phyloP scores from a whole-genome alignment of 2,113 vertebrate species.

The Charadrius vociferus region DNA sequence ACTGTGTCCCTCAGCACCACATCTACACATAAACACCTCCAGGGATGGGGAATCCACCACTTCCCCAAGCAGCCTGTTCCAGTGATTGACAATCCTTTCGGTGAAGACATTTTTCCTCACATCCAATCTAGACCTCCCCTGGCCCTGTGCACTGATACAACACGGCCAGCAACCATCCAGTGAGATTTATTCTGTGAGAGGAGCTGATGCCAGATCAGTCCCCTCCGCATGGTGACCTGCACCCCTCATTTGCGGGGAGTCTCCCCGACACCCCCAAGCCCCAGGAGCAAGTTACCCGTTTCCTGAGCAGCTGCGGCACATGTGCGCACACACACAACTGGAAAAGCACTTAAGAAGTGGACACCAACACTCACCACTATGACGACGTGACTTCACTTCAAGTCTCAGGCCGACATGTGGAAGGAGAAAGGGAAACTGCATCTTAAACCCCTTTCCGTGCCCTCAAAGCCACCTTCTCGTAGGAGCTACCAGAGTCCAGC shows the following conservation, averaged over 20 bases:
- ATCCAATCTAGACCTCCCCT: too few relatives aligned
- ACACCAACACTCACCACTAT: background rate
- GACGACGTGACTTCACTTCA: rapidly evolving
- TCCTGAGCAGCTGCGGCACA: background rate
- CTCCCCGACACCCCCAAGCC: background rate
- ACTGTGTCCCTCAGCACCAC: too few relatives aligned
- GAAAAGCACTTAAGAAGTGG: background rate
- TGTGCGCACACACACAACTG: rapidly evolving
- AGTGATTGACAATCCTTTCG: too few relatives aligned
- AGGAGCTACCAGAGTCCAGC: background rate
- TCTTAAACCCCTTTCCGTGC: background rate
- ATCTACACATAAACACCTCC: too few relatives aligned
- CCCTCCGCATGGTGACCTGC: too few relatives aligned
- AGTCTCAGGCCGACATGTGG: background rate
- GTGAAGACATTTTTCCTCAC: too few relatives aligned
- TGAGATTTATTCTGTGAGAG: background rate
- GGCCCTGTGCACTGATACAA: background rate
- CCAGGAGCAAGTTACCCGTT: background rate
- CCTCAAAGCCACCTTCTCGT: background rate
- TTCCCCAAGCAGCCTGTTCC: too few relatives aligned
- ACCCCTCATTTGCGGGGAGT: rapidly evolving
- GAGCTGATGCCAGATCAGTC: background rate
- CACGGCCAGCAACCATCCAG: background rate
- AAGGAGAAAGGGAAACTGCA: background rate
- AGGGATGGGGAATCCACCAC: too few relatives aligned